These are phyloP conservation scores for Hycleus phaleratus DNA, from an alignment of 1,140 invertebrate species.

Conservation along the genomic window DNA sequence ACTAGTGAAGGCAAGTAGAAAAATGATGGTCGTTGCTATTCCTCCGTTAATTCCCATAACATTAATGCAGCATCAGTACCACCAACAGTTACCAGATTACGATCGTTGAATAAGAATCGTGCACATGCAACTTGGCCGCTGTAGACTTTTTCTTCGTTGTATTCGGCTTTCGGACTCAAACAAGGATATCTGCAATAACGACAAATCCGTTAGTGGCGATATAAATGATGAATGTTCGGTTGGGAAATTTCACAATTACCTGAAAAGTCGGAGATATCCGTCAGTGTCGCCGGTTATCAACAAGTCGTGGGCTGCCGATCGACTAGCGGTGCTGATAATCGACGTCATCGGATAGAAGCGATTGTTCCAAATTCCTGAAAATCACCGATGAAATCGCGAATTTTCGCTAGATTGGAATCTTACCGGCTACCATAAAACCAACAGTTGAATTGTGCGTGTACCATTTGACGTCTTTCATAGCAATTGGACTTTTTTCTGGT, in stretches of 20 bases:
- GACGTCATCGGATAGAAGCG: constrained; percentile 76
- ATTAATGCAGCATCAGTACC: constrained; percentile 88
- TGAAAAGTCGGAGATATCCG: constrained; percentile 82
- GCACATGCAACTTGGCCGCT: constrained; percentile 76
- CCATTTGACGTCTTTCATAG: constrained; percentile 87
- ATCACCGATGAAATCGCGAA: neutral
- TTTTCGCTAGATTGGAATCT: constrained; percentile 21
- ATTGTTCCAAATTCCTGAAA: constrained; percentile 78
- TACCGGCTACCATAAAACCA: constrained; percentile 76
- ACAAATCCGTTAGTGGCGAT: constrained; percentile 12
- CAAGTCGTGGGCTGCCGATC: constrained; percentile 74
- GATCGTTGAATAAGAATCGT: constrained; percentile 77
- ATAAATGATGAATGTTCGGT: too few species aligned
- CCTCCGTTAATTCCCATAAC: constrained; percentile 83
- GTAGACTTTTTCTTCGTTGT: constrained; percentile 83
- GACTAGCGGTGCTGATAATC: constrained; percentile 69
- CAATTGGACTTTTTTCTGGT: constrained; percentile 73
- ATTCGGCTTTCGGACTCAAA: constrained; percentile 73
- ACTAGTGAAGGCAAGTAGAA: constrained; percentile 21
- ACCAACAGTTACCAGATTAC: constrained; percentile 78
- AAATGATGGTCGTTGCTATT: constrained; percentile 47
- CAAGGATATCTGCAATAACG: constrained; percentile 62
- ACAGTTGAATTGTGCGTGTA: constrained; percentile 76
- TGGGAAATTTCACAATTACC: constrained; percentile 39
- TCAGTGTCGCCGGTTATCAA: constrained; percentile 83